These are phyloP conservation scores for Prochilodus magdalenae DNA, from an alignment of 2,113 vertebrate genomes.

Conservation along the genomic window DNA sequence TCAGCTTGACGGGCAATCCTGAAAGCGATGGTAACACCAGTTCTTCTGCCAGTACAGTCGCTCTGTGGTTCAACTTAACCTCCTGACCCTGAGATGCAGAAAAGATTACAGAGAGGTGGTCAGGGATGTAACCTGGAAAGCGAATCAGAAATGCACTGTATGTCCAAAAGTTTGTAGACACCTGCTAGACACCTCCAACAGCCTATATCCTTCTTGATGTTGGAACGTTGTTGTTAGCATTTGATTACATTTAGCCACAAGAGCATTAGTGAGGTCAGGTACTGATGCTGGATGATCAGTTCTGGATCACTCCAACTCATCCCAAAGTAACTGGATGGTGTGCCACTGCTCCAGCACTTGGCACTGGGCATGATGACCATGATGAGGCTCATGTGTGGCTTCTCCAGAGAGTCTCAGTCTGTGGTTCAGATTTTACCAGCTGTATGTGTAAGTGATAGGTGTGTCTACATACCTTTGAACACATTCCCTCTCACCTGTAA, in stretches of 20 bases:
- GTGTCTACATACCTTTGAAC: neutral
- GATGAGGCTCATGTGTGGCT: too few species aligned
- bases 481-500: constrained; percentile 78
- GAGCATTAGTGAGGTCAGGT: too few species aligned
- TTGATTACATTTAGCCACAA: too few species aligned
- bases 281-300: too few species aligned
- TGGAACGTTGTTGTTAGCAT: neutral
- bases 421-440: too few species aligned
- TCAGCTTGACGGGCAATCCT: constrained; percentile 81
- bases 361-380: too few species aligned
- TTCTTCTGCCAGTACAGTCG: constrained; percentile 78
- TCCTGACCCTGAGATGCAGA: constrained; percentile 81
- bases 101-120: constrained; percentile 15
- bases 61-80: constrained; percentile 78
- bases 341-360: too few species aligned
- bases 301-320: too few species aligned
- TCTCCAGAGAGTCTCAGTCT: too few species aligned
- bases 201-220: neutral
- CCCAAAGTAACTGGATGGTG: too few species aligned
- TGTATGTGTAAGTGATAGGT: neutral
- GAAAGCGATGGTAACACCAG: constrained; percentile 82
- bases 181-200: neutral
- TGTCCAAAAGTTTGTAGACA: neutral
- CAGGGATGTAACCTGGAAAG: neutral
- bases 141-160: neutral